Evolutionary conservation across 2,797 vertebrate species (phyloP).

Genomic region (Emydoidea blandingii): DNA sequence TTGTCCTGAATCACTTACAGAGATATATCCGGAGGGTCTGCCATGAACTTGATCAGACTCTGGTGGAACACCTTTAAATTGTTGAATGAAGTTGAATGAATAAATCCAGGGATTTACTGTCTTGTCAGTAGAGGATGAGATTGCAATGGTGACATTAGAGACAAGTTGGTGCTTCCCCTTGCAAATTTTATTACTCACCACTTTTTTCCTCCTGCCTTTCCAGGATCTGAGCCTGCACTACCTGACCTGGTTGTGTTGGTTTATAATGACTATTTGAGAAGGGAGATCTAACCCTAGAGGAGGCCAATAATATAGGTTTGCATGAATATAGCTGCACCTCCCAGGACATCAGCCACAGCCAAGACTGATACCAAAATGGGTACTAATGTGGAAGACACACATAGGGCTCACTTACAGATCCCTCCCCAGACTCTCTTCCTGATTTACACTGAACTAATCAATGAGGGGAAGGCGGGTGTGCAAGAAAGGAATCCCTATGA

Average conservation of each 20-base stretch:
- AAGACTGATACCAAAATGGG: neutral
- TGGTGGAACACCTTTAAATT: neutral
- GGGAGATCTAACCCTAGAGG: neutral
- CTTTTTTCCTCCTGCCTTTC: neutral
- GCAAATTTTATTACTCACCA: neutral
- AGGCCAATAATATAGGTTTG: no score
- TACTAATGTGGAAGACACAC: neutral
- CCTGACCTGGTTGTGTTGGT: neutral
- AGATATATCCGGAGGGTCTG: neutral
- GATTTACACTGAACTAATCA: no score
- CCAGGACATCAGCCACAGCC: neutral
- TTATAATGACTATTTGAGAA: neutral
- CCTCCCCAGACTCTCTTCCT: no score
- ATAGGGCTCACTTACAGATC: neutral
- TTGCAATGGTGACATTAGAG: neutral
- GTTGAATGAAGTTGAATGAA: neutral
- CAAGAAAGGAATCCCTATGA: neutral
- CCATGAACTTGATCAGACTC: neutral
- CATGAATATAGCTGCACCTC: no score
- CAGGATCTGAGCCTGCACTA: neutral
- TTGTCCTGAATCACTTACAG: neutral
- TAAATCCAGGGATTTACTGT: neutral
- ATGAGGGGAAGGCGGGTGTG: neutral
- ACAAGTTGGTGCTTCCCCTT: neutral
- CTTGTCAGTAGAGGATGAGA: neutral